Conservation (phyloP, 2,888 invertebrate genomes). For the Caenorhabditis plicata region DNA sequence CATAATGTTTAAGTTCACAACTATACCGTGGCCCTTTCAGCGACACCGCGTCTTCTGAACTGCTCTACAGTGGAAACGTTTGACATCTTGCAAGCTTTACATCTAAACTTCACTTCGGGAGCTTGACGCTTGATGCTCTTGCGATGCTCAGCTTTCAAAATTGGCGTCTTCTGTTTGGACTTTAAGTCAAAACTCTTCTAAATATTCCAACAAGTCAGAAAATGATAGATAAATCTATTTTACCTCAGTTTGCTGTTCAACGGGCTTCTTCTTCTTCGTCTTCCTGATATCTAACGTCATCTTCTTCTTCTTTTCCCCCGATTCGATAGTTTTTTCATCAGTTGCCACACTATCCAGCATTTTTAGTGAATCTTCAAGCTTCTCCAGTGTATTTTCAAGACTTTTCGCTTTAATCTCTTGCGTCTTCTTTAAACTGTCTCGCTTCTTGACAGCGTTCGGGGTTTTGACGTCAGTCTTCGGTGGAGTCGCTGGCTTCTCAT, state of each 20-base stretch:
- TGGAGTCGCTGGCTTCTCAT: neutral
- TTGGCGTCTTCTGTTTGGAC: no score
- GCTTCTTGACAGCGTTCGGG: neutral
- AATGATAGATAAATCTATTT: no score
- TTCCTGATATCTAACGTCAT: neutral
- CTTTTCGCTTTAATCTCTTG: neutral
- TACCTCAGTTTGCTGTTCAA: conserved; percentile 2
- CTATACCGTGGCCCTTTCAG: no score
- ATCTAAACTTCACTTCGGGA: neutral
- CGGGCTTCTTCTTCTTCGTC: neutral
- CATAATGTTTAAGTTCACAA: neutral
- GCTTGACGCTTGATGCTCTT: no score
- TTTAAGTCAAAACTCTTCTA: no score
- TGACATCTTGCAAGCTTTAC: neutral
- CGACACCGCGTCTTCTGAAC: neutral
- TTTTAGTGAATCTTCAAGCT: neutral
- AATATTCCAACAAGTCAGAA: no score
- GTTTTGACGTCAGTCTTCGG: neutral
- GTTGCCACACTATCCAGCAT: conserved; percentile 5
- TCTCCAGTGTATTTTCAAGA: neutral
- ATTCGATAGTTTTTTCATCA: neutral
- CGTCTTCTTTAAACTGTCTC: neutral
- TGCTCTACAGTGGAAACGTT: neutral
- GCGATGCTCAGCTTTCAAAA: no score
- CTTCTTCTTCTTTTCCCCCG: neutral